Evolutionary conservation across 2,113 vertebrate species (phyloP).

Genomic region (Paramisgurnus dabryanus): DNA sequence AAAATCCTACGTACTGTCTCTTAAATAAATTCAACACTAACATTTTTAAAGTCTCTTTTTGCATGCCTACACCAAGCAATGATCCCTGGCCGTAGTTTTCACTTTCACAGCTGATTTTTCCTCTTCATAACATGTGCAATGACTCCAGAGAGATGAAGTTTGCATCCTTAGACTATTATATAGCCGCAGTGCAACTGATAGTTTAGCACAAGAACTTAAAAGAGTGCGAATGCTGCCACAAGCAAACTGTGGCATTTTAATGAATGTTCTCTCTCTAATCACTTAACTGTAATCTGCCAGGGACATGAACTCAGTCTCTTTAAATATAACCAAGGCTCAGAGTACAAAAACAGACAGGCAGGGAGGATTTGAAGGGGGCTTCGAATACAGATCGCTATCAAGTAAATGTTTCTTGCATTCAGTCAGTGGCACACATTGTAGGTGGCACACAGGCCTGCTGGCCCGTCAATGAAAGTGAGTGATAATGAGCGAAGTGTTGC

Average conservation of each 20-base stretch:
- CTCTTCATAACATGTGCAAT: conserved; percentile 19
- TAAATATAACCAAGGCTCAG: conserved; percentile 20
- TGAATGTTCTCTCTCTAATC: conserved; percentile 41
- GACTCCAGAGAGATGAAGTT: conserved; percentile 26
- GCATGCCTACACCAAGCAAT: background rate
- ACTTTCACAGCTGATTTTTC: conserved; percentile 3
- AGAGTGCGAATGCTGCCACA: conserved; percentile 31
- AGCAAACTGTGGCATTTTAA: conserved; percentile 44
- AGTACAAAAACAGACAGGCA: conserved; percentile 15
- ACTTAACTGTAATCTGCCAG: conserved; percentile 20
- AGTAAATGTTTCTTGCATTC: conserved; percentile 19
- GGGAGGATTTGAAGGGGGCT: conserved; percentile 10
- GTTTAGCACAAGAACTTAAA: conserved; percentile 19
- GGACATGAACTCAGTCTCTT: conserved; percentile 21
- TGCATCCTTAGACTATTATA: conserved; percentile 21
- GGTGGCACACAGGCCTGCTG: background rate
- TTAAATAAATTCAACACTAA: background rate
- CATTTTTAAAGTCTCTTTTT: background rate
- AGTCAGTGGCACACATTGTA: background rate
- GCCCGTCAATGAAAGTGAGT: conserved; percentile 36
- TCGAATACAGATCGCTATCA: background rate
- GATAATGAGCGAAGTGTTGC: conserved; percentile 45
- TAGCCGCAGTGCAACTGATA: conserved; percentile 36
- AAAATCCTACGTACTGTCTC: too few species aligned
- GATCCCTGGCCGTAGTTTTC: background rate